Evolutionary conservation across 2,113 vertebrate species (phyloP).

Genomic region (Pangasianodon gigas): DNA sequence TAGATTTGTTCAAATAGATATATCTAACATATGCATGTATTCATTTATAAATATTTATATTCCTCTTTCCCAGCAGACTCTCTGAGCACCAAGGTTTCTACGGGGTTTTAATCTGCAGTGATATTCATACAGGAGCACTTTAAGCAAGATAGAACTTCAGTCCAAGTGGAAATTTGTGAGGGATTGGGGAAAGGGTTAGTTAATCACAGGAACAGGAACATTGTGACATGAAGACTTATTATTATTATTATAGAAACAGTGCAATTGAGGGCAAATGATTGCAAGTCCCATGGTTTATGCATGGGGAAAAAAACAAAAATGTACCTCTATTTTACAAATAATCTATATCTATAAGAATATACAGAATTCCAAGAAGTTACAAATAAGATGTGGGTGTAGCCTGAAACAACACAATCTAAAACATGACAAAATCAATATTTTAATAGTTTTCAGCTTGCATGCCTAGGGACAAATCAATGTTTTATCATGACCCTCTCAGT

Average conservation of each 20-base stretch:
- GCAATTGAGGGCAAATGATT: not conserved
- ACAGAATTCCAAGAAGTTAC: not conserved
- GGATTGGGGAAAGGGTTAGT: not conserved
- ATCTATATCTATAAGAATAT: too few relatives aligned
- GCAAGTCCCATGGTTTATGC: not conserved
- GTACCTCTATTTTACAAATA: not conserved
- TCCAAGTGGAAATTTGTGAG: not conserved
- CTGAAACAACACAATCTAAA: not conserved
- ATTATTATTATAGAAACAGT: not conserved
- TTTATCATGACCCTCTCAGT: not conserved
- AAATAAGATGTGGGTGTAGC: not conserved
- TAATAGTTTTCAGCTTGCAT: not conserved
- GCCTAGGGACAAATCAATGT: not conserved
- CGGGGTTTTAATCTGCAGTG: slow-evolving; percentile 32
- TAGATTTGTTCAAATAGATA: slow-evolving; percentile 39
- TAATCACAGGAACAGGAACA: slow-evolving; percentile 6
- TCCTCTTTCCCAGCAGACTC: not conserved
- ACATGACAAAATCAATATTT: not conserved
- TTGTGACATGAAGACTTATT: not conserved
- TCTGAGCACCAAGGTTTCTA: slow-evolving; percentile 20
- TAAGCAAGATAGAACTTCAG: not conserved
- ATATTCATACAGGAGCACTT: slow-evolving; percentile 2
- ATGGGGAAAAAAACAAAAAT: not conserved
- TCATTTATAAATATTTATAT: slow-evolving; percentile 56
- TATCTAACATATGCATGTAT: slow-evolving; percentile 53